These are phyloP conservation scores for Hippocampus comes DNA, from an alignment of 2,113 vertebrate species.

Conservation along the genomic window DNA sequence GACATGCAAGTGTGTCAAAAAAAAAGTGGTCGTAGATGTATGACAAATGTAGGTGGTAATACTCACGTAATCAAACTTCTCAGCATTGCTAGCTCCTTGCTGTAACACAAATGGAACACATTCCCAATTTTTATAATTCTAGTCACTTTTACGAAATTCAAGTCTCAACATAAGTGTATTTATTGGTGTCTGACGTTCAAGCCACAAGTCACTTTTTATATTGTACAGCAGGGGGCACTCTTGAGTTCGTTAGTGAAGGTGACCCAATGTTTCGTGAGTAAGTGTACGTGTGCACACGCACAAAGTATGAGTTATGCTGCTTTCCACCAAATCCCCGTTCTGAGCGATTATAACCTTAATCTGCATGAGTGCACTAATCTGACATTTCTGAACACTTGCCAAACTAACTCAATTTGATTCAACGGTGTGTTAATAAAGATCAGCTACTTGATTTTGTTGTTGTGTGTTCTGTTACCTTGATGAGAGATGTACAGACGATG, in stretches of 20 bases:
- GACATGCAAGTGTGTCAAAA: neutral
- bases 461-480: constrained; percentile 82
- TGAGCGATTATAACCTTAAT: constrained; percentile 57
- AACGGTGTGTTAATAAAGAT: neutral
- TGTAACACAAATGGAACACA: constrained; percentile 80
- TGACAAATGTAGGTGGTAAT: neutral
- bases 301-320: constrained; percentile 3
- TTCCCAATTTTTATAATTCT: neutral
- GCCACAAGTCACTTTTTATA: neutral
- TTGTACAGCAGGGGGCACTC: constrained; percentile 41
- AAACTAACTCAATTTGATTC: neutral
- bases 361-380: constrained; percentile 43
- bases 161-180: neutral
- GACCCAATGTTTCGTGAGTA: neutral
- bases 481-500: constrained; percentile 95
- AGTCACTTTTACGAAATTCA: neutral
- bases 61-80: constrained; percentile 99
- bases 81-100: constrained; percentile 95
- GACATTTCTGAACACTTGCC: constrained; percentile 6
- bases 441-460: neutral
- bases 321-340: constrained; percentile 59
- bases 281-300: neutral
- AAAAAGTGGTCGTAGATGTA: neutral
- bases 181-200: neutral
- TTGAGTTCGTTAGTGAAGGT: constrained; percentile 8